These are phyloP conservation scores for Fundulus diaphanus DNA, from an alignment of 2,797 vertebrate genomes.

Conservation along the genomic window DNA sequence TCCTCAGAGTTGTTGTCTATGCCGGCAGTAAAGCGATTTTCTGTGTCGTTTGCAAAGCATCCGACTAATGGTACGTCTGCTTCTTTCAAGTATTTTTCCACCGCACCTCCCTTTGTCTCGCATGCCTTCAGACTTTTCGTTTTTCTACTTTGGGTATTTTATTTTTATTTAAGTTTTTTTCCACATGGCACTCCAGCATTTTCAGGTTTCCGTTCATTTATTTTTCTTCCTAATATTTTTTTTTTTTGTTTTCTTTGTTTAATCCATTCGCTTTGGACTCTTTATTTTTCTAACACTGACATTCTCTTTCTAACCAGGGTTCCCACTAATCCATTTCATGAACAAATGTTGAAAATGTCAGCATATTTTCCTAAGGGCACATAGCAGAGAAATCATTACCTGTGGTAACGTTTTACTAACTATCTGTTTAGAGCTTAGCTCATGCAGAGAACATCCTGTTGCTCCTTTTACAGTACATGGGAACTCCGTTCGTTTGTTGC, in stretches of 20 bases:
- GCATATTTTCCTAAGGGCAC: not conserved
- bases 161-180: slow-evolving; percentile 42
- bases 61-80: slow-evolving; percentile 99
- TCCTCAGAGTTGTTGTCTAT: slow-evolving; percentile 99
- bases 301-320: slow-evolving; percentile 77
- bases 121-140: slow-evolving; percentile 81
- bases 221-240: slow-evolving; percentile 13
- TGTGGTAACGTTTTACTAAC: not conserved
- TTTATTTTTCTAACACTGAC: slow-evolving; percentile 72
- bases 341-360: slow-evolving; percentile 30
- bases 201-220: slow-evolving; percentile 52
- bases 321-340: slow-evolving; percentile 58
- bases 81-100: slow-evolving; percentile 93
- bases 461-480: not conserved
- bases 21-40: slow-evolving; percentile 99
- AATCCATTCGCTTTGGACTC: slow-evolving; percentile 61
- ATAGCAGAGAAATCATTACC: not conserved
- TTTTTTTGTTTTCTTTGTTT: slow-evolving; percentile 46
- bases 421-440: not conserved
- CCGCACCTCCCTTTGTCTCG: slow-evolving; percentile 84
- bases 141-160: slow-evolving; percentile 53
- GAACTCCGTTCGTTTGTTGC: not conserved
- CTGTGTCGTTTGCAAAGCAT: slow-evolving; percentile 99
- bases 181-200: slow-evolving; percentile 72
- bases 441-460: not conserved